Conservation (phyloP, 2,113 vertebrate species). For the Serilophus lunatus region DNA sequence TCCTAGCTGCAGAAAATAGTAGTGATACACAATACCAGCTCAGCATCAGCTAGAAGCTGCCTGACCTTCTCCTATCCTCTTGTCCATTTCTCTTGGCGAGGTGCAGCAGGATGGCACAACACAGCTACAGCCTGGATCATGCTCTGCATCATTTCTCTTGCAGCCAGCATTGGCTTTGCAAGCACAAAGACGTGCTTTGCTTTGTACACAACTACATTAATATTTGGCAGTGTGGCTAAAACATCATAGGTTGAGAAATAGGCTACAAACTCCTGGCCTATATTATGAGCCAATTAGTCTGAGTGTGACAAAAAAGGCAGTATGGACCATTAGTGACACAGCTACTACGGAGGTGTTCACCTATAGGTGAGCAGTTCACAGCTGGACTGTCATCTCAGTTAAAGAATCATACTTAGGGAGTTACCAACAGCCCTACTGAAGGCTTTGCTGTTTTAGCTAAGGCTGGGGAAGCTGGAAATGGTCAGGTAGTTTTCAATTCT, state of each 20-base stretch:
- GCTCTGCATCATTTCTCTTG: neutral
- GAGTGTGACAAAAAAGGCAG: neutral
- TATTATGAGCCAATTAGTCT: neutral
- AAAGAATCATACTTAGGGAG: neutral
- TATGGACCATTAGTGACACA: neutral
- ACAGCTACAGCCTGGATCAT: fast-evolving
- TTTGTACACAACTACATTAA: neutral
- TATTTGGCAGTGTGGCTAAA: neutral
- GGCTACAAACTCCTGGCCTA: neutral
- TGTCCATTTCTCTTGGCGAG: fast-evolving
- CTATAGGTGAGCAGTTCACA: neutral
- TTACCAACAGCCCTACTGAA: neutral
- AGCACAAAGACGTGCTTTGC: neutral
- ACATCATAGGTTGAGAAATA: neutral
- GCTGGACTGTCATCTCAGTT: neutral
- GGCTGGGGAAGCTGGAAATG: neutral
- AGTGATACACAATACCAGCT: neutral
- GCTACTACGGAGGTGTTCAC: neutral
- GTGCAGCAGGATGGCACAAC: fast-evolving
- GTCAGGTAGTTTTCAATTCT: neutral
- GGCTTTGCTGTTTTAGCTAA: neutral
- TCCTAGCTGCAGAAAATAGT: slow-evolving; percentile 7
- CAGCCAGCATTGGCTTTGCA: neutral
- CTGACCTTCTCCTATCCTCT: neutral
- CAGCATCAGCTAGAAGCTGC: neutral